A percentile compares a stretch with the other conserved stretches of the same genome.
Evolutionary conservation across 2,888 invertebrate genomes (phyloP).

Genomic region (Allygus modestus): DNA sequence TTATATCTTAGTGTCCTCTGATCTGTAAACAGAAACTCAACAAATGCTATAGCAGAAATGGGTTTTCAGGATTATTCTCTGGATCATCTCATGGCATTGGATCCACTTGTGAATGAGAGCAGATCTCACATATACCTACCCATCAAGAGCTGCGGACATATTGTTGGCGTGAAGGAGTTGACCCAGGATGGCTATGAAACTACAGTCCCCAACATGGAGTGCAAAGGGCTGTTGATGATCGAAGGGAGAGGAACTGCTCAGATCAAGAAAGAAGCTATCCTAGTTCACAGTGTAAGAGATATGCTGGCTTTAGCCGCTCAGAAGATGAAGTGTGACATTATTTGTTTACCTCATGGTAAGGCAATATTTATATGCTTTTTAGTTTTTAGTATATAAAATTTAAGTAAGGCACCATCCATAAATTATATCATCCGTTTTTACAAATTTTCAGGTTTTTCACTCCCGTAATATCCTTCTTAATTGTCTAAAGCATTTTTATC

Average conservation of each 20-base stretch:
- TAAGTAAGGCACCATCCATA: too few species aligned
- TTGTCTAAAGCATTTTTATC: too few species aligned
- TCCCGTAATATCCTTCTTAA: too few species aligned
- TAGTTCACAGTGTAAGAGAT: slow-evolving; percentile 80
- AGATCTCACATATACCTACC: slow-evolving; percentile 61
- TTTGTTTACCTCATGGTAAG: slow-evolving; percentile 83
- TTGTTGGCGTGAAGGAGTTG: slow-evolving; percentile 82
- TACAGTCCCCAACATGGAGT: slow-evolving; percentile 73
- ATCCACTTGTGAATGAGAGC: slow-evolving; percentile 19
- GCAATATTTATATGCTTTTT: too few species aligned
- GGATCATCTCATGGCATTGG: neutral
- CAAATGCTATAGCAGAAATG: too few species aligned
- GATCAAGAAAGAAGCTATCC: slow-evolving; percentile 74
- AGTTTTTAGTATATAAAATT: too few species aligned
- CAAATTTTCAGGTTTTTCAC: too few species aligned
- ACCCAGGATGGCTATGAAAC: slow-evolving; percentile 71
- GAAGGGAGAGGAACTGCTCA: neutral
- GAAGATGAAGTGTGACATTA: slow-evolving; percentile 78
- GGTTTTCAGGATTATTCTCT: neutral
- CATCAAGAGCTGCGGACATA: slow-evolving; percentile 74
- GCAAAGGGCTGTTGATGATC: slow-evolving; percentile 72
- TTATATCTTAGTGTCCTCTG: too few species aligned
- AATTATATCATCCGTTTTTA: too few species aligned
- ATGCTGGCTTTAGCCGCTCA: slow-evolving; percentile 76
- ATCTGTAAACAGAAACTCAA: too few species aligned